These are phyloP conservation scores for Chondrilla cf. caribensis DNA, from an alignment of 37 sponge, comb jelly and placozoan genomes.

Conservation along the genomic window DNA sequence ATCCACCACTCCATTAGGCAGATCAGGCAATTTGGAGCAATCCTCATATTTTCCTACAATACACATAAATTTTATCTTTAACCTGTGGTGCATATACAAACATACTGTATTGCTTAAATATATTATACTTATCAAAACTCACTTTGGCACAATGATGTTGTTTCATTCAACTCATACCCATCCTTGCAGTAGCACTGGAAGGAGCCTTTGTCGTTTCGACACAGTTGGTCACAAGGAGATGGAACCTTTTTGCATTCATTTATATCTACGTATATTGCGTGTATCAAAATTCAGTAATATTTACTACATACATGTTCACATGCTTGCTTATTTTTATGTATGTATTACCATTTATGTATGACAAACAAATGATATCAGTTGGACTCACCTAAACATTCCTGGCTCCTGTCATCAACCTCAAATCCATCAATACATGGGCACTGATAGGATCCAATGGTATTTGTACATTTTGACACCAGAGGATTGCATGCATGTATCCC, in stretches of 20 bases:
- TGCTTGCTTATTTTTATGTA: too few species aligned
- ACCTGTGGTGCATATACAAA: too few species aligned
- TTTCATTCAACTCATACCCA: neutral
- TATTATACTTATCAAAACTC: neutral
- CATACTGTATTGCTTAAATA: neutral
- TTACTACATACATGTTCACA: too few species aligned
- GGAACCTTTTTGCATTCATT: neutral
- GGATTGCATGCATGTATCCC: neutral
- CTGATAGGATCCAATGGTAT: neutral
- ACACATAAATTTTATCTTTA: neutral
- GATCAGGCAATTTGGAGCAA: neutral
- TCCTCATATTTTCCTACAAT: conserved; percentile 1
- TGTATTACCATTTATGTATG: too few species aligned
- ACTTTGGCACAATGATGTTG: neutral
- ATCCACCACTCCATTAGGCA: neutral
- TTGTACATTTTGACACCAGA: neutral
- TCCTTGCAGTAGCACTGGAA: conserved; percentile 29
- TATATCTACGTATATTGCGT: neutral
- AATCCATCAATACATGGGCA: conserved; percentile 12
- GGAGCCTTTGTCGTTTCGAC: neutral
- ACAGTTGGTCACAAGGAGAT: neutral
- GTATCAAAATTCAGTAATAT: too few species aligned
- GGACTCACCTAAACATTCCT: too few species aligned
- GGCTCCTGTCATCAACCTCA: neutral
- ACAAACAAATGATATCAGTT: too few species aligned